Evolutionary conservation across 2,797 vertebrate species (phyloP).

Genomic region (Gymnocypris eckloni): DNA sequence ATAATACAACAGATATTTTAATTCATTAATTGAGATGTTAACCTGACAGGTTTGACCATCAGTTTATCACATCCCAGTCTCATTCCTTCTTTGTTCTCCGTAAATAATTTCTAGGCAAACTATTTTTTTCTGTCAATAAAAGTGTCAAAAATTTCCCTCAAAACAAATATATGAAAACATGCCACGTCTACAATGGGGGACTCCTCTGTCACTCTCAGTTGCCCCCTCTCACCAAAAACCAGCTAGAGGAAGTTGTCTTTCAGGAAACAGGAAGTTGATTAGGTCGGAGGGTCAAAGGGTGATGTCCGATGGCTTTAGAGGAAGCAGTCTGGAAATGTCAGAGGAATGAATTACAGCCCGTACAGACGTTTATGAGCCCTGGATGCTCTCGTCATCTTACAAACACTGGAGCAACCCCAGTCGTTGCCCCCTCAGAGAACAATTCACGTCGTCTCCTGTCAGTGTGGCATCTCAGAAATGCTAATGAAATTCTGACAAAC

Average conservation of each 20-base stretch:
- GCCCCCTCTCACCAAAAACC: not conserved
- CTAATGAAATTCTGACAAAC: conserved; percentile 55
- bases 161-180: not conserved
- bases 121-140: not conserved
- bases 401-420: conserved; percentile 4
- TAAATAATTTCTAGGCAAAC: not conserved
- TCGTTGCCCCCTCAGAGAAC: conserved; percentile 37
- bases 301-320: conserved; percentile 38
- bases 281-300: conserved; percentile 31
- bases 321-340: conserved; percentile 48
- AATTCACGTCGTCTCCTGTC: conserved; percentile 39
- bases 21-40: not conserved
- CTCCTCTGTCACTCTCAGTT: not conserved
- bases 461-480: conserved; percentile 39
- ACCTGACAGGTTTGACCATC: not conserved
- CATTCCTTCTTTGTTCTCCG: not conserved
- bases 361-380: conserved; percentile 28
- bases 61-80: not conserved
- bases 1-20: not conserved
- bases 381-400: not conserved
- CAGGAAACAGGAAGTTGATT: conserved; percentile 48
- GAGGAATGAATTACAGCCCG: conserved; percentile 32
- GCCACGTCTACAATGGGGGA: not conserved
- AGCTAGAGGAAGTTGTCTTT: conserved; percentile 20
- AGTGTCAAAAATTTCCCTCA: not conserved